These are phyloP conservation scores for Drosophila santomea DNA, from an alignment of 1,140 invertebrate species.

Conservation along the genomic window DNA sequence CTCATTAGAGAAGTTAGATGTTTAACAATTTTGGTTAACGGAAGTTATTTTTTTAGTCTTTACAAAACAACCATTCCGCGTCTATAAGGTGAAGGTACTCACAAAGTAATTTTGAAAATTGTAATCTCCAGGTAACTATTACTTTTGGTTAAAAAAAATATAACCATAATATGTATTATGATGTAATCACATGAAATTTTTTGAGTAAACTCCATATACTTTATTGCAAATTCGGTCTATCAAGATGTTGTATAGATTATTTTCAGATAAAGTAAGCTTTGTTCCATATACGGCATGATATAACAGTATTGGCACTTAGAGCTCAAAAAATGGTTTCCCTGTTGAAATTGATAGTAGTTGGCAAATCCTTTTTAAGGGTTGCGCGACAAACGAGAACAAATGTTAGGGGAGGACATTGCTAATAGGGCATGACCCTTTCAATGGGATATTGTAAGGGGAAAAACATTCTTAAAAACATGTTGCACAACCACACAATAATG, in stretches of 20 bases:
- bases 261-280: background rate
- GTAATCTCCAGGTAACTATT: no score
- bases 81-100: no score
- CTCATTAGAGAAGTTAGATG: no score
- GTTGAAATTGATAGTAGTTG: conserved; percentile 36
- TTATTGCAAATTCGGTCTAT: background rate
- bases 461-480: conserved; percentile 69
- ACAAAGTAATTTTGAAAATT: no score
- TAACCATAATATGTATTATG: no score
- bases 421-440: conserved; percentile 35
- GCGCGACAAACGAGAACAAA: conserved; percentile 30
- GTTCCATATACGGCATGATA: background rate
- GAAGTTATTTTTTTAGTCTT: no score
- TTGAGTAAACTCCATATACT: no score
- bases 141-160: no score
- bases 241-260: background rate
- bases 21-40: no score
- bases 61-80: no score
- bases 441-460: conserved; percentile 25
- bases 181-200: no score
- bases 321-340: conserved; percentile 17
- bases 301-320: background rate
- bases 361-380: conserved; percentile 53
- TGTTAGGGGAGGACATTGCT: conserved; percentile 43
- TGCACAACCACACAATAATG: conserved; percentile 80